These are phyloP conservation scores for Anolis apletophallus DNA, from an alignment of 2,797 vertebrate genomes.

Conservation along the genomic window DNA sequence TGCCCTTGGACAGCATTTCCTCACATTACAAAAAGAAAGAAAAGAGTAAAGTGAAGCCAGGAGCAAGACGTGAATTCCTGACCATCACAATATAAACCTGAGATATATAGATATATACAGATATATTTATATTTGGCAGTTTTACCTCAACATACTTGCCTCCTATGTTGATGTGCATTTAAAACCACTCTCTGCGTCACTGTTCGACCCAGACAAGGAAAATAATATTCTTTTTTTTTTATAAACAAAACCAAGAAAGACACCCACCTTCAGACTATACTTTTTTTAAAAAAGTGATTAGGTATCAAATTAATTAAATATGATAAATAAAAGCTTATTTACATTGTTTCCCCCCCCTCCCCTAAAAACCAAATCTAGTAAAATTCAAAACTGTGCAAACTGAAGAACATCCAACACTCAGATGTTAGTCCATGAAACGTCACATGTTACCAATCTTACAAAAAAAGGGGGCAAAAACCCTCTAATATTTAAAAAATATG, in stretches of 20 bases:
- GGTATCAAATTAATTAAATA: conserved; percentile 85
- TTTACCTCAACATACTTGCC: conserved; percentile 74
- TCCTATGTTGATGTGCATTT: conserved; percentile 59
- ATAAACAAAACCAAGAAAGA: conserved; percentile 51
- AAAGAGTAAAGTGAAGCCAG: conserved; percentile 61
- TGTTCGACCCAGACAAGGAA: conserved; percentile 63
- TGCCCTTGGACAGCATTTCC: conserved; percentile 39
- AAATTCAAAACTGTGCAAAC: conserved; percentile 77
- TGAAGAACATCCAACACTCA: conserved; percentile 76
- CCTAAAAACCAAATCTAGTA: conserved; percentile 68
- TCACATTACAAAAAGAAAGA: conserved; percentile 51
- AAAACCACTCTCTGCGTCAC: conserved; percentile 53
- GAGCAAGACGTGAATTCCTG: conserved; percentile 61
- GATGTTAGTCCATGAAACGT: conserved; percentile 76
- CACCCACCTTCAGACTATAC: conserved; percentile 66
- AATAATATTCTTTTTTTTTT: conserved; percentile 63
- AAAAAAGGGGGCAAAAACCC: conserved; percentile 58
- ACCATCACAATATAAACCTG: conserved; percentile 73
- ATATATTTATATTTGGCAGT: conserved; percentile 68
- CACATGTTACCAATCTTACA: conserved; percentile 74
- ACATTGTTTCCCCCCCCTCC: conserved; percentile 69
- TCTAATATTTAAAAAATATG: conserved; percentile 78
- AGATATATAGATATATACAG: conserved; percentile 58
- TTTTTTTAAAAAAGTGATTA: conserved; percentile 72
- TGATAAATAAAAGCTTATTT: conserved; percentile 83